Base-by-base conservation (phyloP, 1,140 invertebrate species). In the Neodiprion lecontei region DNA sequence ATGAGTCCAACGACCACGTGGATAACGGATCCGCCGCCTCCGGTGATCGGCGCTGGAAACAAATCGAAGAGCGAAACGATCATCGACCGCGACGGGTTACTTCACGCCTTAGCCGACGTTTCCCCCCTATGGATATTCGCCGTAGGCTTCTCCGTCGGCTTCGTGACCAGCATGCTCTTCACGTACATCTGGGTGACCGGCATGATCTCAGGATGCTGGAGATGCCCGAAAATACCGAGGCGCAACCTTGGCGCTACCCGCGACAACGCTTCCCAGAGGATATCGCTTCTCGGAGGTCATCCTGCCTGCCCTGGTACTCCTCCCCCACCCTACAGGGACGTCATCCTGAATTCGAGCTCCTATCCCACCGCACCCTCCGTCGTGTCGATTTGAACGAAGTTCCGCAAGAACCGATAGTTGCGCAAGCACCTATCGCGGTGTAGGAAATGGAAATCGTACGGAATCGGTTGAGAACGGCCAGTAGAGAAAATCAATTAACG, bases 241-340 rank as follows among this genome's bases (percentile, higher is more conserved):
- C 50, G 72, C 0, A 73, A 74, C 9, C 72, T 69, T 69, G 76
- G n/a, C 70, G 69, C 76, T 23, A 70, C 72, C 0, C 47, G 69
- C 0, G 75, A 82, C 9, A 74, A 71, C 1, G 67, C 76, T 12
- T 78, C 79, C 2, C 86, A 86, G 67, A 75, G 82, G 28, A 69
- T 82, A 5, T 83, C 81, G 21, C 67, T 87, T 21, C 17, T 40
- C 23, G 73, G 28, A 11, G 17, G 17, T 21, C 17, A 21, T 21
- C 76, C 79, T 47, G 79, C 73, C 21, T 85, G 83, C 70, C 85
- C 85, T 1, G 84, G 78, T 17, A 88, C 85, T 21, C 87, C 87
- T 1, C 87, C 87, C 7, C 87, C 87, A 0, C 81, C 85, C 3
- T 88, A 88, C 73, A 79, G 82, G 1, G 87, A 88, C 9, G 87